These are phyloP conservation scores for Zaprionus obscuricornis DNA, from an alignment of 2,888 invertebrate species.

Conservation along the genomic window DNA sequence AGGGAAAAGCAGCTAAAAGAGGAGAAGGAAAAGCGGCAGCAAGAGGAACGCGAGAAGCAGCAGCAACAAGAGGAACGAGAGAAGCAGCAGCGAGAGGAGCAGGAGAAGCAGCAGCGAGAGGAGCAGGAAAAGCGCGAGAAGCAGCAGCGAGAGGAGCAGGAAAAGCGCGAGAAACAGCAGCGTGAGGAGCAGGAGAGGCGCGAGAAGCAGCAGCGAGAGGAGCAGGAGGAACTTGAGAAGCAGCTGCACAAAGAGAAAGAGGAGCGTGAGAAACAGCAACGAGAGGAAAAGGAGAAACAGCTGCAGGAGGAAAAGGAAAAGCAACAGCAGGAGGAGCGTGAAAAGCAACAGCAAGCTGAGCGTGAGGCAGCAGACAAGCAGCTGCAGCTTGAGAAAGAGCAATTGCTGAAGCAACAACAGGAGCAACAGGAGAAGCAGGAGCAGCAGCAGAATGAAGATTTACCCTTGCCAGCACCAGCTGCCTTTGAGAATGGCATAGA, in stretches of 20 bases:
- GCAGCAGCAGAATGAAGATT: too few species aligned
- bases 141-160: too few species aligned
- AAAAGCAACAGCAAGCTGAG: neutral
- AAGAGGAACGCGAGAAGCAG: neutral
- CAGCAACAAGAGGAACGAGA: slow-evolving; percentile 6
- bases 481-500: slow-evolving; percentile 22
- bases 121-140: slow-evolving; percentile 4
- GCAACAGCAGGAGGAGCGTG: slow-evolving; percentile 46
- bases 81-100: too few species aligned
- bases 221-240: neutral
- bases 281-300: neutral
- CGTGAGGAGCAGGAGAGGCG: slow-evolving; percentile 48
- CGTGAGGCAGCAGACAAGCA: too few species aligned
- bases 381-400: slow-evolving; percentile 9
- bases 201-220: neutral
- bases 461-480: slow-evolving; percentile 28
- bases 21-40: slow-evolving; percentile 8
- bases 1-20: neutral
- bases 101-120: neutral
- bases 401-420: neutral
- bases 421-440: slow-evolving; percentile 4
- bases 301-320: neutral
- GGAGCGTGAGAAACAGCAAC: slow-evolving; percentile 47
- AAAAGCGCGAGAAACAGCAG: neutral
- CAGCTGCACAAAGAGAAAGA: neutral